Percentiles rank a stretch among this genome's conserved stretches.
Conservation (phyloP, 2,888 invertebrate genomes). For the Nephrotoma appendiculata region DNA sequence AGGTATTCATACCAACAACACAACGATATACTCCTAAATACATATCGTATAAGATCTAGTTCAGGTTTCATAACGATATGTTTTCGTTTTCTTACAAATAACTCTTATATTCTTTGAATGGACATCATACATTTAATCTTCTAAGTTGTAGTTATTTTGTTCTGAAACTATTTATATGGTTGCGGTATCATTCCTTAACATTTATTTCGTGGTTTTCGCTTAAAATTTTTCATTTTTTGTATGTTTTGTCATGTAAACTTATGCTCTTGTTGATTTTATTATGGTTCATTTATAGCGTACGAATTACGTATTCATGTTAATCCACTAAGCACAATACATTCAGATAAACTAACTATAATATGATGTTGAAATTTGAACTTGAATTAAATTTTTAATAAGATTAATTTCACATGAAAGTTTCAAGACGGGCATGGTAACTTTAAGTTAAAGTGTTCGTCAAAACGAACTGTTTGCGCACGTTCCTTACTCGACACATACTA, state of each 20-base stretch:
- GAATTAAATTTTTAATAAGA: too few relatives aligned
- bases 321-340: too few relatives aligned
- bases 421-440: too few relatives aligned
- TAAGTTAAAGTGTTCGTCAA: too few relatives aligned
- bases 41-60: neutral
- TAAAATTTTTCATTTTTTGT: neutral
- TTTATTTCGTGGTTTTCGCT: neutral
- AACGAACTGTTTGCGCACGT: too few relatives aligned
- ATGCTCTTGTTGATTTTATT: neutral
- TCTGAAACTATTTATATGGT: neutral
- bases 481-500: too few relatives aligned
- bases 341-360: too few relatives aligned
- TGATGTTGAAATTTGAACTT: too few relatives aligned
- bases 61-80: neutral
- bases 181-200: neutral
- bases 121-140: neutral
- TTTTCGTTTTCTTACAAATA: neutral
- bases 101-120: neutral
- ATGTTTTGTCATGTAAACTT: neutral
- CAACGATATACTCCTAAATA: neutral
- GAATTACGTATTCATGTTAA: neutral
- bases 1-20: neutral
- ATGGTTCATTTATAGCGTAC: neutral
- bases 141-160: neutral
- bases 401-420: too few relatives aligned